Evolutionary conservation across 2,113 vertebrate genomes (phyloP), one percentile per base, ranked within the genome.

Genomic region (Piliocolobus tephrosceles): DNA sequence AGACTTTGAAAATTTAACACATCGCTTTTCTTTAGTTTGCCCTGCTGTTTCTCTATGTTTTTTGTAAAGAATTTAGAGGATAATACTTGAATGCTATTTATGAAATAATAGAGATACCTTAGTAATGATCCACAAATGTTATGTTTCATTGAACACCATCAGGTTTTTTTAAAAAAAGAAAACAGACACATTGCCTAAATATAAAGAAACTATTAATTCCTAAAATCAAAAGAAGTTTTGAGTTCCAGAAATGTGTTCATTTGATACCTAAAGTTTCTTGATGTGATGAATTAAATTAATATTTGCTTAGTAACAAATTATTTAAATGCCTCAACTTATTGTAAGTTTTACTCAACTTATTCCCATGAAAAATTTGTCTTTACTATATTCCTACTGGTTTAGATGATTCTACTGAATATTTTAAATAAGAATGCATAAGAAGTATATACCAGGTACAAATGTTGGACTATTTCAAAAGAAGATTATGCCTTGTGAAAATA

Each of bases 1-100:
- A 79, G 76, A 32, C 94, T 82, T 85, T 58, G 84, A 50, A 95
- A 88, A 38, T 52, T 78, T 25, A 95, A 96, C 25, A 88, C 95
- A 38, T n/a, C 32, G 40, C 72, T 85, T 93, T 96, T 72, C n/a
- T 82, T 84, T 70, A 70, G 17, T 8, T 23, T 90, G 18, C 30
- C 18, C n/a, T 52, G 20, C 23, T 73, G 68, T 90, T 97, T 90
- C 8, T 58, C n/a, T 89, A 22, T 14, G 35, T 1, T 83, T 45
- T 86, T 89, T 87, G 35, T 91, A 64, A 88, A 68, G 32, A 79
- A 50, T 72, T 72, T 91, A 11, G 32, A 88, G 27, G 58, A 40
- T 55, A 85, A 75, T 55, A 75, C 18, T 0, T 85, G n/a, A 92
- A 72, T 70, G 9, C 20, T 80, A 40, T 84, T 91, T n/a, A 43